Base-by-base conservation (phyloP, 2,888 invertebrate species). In the Perizoma flavofasciatum region DNA sequence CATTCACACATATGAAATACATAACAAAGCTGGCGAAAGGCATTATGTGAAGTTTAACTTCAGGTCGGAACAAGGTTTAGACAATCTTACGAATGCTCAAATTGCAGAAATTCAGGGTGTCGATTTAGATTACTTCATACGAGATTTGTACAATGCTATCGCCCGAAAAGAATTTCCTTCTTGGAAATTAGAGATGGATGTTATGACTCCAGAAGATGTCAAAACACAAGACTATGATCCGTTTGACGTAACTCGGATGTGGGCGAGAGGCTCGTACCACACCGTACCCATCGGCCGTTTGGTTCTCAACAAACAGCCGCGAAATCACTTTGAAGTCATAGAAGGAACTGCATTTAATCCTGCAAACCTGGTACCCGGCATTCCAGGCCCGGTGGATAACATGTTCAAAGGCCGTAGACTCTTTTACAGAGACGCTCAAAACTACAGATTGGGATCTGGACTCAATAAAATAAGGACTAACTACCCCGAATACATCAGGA, bases 21-120 rank as follows among this genome's bases (percentile, higher is more conserved):
- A 97, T 33, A 98, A 98, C 82, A 93, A 89, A 49, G 83, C 94
- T 4, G 94, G 95, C 0, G 94, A 96, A 54, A 85, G 93, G 32
- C 92, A 95, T 68, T 98, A 95, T 79, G 96, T 96, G 65, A 98
- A 96, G 92, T 98, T 98, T 88, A 98, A 97, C 82, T 96, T 95
- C 77, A 97, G 97, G 94, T 96, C 97, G 1, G 94, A 97, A 81
- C 97, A 97, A 86, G 97, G 96, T 6, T 95, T 98, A 67, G 95
- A 95, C 79, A 96, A 96, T 82, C 79, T 98, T 48, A 86, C 93
- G 34, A 90, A 93, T 0, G 92, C 94, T 0, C 92, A 93, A 76
- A 96, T 96, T 0, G 91, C 74, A 0, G 85, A 94, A 48, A 85
- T 98, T 37, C 86, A 94, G n/a, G 93, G 93, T 3, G 78, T 87